Percentiles rank a stretch among this genome's conserved stretches.
Conservation (phyloP, 2,888 invertebrate species). For the Fragum whitleyi region DNA sequence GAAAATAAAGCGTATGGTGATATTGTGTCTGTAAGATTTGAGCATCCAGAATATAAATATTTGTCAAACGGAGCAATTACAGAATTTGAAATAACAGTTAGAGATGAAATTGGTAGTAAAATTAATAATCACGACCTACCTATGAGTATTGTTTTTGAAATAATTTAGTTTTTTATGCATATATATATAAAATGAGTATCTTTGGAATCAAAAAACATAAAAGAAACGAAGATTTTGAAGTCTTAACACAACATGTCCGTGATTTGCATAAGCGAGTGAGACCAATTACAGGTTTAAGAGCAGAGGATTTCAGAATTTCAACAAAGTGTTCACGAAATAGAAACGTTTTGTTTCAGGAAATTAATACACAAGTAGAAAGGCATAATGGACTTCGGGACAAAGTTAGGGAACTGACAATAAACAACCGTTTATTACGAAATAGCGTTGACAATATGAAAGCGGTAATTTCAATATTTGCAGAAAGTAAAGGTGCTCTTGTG, state of each 20-base stretch:
- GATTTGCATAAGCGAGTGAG: conserved; percentile 36
- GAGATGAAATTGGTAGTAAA: conserved; percentile 32
- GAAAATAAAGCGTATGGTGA: conserved; percentile 53
- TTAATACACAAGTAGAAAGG: conserved; percentile 30
- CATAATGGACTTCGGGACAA: conserved; percentile 19
- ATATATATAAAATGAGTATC: conserved; percentile 39
- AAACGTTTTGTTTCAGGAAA: conserved; percentile 21
- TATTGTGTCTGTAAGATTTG: conserved; percentile 41
- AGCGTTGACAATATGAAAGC: conserved; percentile 37
- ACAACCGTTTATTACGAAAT: conserved; percentile 28
- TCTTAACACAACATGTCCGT: conserved; percentile 20
- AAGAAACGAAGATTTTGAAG: conserved; percentile 20
- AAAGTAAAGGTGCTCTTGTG: conserved; percentile 33
- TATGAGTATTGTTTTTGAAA: conserved; percentile 49
- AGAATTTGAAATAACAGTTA: conserved; percentile 38
- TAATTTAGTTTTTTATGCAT: conserved; percentile 29
- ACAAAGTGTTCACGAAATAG: conserved; percentile 26
- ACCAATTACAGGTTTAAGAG: conserved; percentile 25
- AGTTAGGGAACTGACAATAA: conserved; percentile 15
- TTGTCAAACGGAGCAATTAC: conserved; percentile 31
- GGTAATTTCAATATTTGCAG: conserved; percentile 44
- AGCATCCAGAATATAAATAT: conserved; percentile 40
- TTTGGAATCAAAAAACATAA: conserved; percentile 25
- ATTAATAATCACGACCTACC: conserved; percentile 38
- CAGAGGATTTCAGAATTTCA: conserved; percentile 26